Evolutionary conservation across 2,888 invertebrate genomes (phyloP).

Genomic region (Drosophila fulvimacula): DNA sequence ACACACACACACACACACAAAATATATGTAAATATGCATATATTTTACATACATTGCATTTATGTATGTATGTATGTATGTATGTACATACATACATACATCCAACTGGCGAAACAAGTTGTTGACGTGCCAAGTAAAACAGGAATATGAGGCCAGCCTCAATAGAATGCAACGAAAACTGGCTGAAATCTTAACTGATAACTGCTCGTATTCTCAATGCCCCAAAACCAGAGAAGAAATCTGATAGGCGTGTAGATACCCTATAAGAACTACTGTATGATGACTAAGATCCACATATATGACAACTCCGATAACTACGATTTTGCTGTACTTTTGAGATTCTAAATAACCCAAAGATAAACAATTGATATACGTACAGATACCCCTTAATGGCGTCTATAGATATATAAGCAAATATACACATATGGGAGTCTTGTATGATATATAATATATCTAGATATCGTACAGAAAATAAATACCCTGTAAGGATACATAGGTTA

Average conservation of each 20-base stretch:
- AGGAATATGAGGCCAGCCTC: conserved; percentile 34
- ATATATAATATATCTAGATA: no score
- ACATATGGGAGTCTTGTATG: no score
- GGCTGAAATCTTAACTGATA: conserved; percentile 26
- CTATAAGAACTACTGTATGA: background rate
- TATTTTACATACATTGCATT: conserved; percentile 1
- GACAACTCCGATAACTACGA: no score
- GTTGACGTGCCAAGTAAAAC: conserved; percentile 42
- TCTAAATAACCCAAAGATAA: no score
- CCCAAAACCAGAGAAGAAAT: background rate
- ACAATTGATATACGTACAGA: no score
- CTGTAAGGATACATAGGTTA: no score
- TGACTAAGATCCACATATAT: no score
- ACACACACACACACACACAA: background rate
- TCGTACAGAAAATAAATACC: no score
- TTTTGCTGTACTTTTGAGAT: no score
- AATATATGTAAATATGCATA: no score
- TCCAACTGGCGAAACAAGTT: conserved; percentile 49
- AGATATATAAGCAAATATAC: no score
- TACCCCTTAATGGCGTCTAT: no score
- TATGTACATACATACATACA: background rate
- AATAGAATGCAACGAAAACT: conserved; percentile 23
- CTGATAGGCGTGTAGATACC: background rate
- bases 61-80: background rate
- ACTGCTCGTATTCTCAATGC: conserved; percentile 3